phyloP scores from a whole-genome alignment of 2,113 vertebrate species.

The Corythoichthys haematopterus region DNA sequence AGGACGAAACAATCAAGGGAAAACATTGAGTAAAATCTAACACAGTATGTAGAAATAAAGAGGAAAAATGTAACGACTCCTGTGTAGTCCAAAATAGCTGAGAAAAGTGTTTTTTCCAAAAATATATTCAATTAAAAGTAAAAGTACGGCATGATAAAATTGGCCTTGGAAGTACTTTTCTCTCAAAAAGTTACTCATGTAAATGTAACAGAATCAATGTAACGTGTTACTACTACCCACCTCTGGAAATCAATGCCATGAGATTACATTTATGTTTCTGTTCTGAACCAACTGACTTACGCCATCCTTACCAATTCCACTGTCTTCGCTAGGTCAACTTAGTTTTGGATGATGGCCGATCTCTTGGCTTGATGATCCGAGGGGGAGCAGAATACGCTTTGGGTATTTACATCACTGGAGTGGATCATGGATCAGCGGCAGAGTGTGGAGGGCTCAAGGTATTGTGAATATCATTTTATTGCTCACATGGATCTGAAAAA shows the following conservation, averaged over 20 bases:
- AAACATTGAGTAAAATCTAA: no score
- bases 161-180: no score
- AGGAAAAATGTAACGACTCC: no score
- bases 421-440: conserved; percentile 88
- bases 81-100: no score
- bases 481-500: background rate
- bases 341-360: conserved; percentile 88
- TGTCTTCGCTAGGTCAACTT: conserved; percentile 82
- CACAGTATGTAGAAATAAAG: no score
- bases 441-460: conserved; percentile 93
- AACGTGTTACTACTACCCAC: no score
- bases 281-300: background rate
- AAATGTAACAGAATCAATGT: no score
- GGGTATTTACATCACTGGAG: conserved; percentile 94
- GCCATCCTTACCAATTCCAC: background rate
- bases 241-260: background rate
- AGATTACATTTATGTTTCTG: conserved; percentile 1
- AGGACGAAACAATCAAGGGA: no score
- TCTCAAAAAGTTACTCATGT: no score
- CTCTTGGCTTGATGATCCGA: conserved; percentile 91
- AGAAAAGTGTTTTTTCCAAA: no score
- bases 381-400: conserved; percentile 91
- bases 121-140: no score
- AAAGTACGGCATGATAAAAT: no score
- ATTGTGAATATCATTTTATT: conserved; percentile 16